Evolutionary conservation across 2,113 vertebrate species (phyloP), one percentile per base, ranked within the genome.

Genomic region (Marcusenius ussheri): DNA sequence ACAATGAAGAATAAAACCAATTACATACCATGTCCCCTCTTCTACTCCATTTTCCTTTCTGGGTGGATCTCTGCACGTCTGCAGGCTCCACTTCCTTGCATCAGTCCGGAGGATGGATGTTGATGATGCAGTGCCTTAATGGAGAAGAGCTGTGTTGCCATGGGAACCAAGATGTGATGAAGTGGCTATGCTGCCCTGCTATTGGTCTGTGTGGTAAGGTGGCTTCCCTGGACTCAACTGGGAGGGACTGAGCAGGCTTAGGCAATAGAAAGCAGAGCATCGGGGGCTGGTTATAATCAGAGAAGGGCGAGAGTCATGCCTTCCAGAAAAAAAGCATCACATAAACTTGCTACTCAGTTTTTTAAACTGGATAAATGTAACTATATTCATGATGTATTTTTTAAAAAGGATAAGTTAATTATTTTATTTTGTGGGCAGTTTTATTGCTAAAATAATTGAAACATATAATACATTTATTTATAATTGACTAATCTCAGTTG

Each of bases 161-260:
- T 97, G 96, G 97, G 95, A 96, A 99, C 97, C 84, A 95, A 96
- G 97, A 97, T 97, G 96, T 97, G 97, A 97, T 97, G 96, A 95
- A 96, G 97, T 94, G 97, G 95, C 95, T 95, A 96, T 96, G 95
- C 95, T 93, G 95, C 92, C 93, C 94, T 96, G 93, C 95, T 95
- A 99, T 97, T 98, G 97, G 97, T 95, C 94, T 92, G 93, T 77
- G 91, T 96, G 95, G 93, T 92, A 97, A 96, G 93, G 93, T 92
- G 94, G 93, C 89, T 92, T 93, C 92, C 93, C 92, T 91, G 91
- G 91, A 91, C 92, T 92, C 90, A 92, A 0, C 92, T 91, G 91
- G 93, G 93, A 62, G 92, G 90, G 90, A 88, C 89, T 84, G 24
- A n/a, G 9, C 47, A 45, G 86, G 85, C 70, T n/a, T 89, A 53